phyloP scores from a whole-genome alignment of 1,140 invertebrate genomes.

The Cydia strobilella region DNA sequence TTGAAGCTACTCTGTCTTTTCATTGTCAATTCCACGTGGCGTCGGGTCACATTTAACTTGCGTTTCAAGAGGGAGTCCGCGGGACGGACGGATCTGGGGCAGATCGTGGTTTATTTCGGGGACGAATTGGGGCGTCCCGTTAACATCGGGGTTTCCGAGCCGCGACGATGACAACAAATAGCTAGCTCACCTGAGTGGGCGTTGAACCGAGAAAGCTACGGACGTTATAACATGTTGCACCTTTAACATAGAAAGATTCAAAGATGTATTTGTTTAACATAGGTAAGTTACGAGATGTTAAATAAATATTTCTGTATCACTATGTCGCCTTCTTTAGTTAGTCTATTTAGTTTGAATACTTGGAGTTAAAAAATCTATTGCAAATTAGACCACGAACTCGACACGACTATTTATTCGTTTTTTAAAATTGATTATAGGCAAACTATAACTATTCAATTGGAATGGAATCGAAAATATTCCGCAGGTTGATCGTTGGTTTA shows the following conservation, averaged over 20 bases:
- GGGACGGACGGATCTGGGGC: constrained; percentile 58
- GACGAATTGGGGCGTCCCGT: constrained; percentile 69
- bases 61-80: constrained; percentile 45
- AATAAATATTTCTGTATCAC: no score
- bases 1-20: neutral
- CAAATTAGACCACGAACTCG: no score
- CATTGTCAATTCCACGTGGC: constrained; percentile 31
- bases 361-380: no score
- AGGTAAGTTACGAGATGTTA: no score
- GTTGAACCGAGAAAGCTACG: constrained; percentile 34
- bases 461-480: neutral
- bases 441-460: constrained; percentile 9
- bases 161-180: constrained; percentile 59
- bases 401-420: no score
- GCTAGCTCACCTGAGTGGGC: constrained; percentile 53
- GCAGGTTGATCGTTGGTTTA: neutral
- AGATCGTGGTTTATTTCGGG: constrained; percentile 70
- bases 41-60: constrained; percentile 8
- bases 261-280: no score
- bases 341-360: no score
- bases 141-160: constrained; percentile 65
- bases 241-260: no score
- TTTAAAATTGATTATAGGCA: neutral
- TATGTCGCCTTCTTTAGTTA: no score
- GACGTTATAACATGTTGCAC: neutral